Conservation (phyloP, 2,113 vertebrate species). For the Aptenodytes patagonicus region DNA sequence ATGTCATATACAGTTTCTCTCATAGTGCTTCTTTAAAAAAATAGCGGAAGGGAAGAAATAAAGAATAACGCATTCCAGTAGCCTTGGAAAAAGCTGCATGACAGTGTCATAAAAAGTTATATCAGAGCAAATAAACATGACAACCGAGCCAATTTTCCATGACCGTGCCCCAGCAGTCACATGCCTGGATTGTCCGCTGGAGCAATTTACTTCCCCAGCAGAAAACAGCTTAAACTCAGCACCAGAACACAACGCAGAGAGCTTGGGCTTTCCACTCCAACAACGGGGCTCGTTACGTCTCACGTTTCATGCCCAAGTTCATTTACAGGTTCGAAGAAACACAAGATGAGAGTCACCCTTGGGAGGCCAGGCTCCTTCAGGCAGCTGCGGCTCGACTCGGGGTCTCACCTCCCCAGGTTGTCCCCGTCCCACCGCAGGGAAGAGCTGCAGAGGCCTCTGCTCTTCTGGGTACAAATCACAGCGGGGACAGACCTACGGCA, state of each 20-base stretch:
- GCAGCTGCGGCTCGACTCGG: background rate
- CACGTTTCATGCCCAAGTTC: background rate
- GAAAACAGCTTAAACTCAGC: background rate
- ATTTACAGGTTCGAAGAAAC: background rate
- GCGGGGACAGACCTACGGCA: background rate
- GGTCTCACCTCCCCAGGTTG: background rate
- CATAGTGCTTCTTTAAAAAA: background rate
- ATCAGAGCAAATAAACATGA: conserved; percentile 34
- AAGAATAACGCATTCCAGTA: conserved; percentile 10
- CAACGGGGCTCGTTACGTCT: rapidly evolving
- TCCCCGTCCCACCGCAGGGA: background rate
- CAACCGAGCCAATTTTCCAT: conserved; percentile 43
- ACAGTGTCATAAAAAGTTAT: background rate
- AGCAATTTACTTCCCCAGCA: background rate
- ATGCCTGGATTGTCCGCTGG: background rate
- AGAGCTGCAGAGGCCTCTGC: background rate
- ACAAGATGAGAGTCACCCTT: background rate
- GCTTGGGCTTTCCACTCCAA: background rate
- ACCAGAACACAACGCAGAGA: background rate
- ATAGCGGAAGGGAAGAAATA: background rate
- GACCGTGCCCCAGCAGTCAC: background rate
- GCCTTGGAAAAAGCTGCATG: conserved; percentile 32
- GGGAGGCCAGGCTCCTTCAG: background rate
- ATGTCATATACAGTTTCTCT: background rate
- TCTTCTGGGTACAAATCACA: background rate